Evolutionary conservation across 2,888 invertebrate species (phyloP), one percentile per base, ranked within the genome.

Genomic region (Octodonta nipae): DNA sequence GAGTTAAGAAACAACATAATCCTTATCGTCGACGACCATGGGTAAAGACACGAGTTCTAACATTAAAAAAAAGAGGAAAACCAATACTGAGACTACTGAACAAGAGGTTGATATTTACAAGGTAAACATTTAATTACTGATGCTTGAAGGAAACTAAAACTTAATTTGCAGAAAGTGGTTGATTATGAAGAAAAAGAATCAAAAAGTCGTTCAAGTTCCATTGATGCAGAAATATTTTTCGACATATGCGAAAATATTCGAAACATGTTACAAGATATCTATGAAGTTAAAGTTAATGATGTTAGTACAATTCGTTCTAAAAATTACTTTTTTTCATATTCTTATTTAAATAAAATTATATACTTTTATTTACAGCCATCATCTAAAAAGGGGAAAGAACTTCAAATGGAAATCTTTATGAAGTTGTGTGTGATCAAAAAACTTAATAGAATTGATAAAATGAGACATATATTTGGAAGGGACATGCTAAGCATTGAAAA

Each of bases 381-480:
- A 6, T 30, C 22, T 2, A 41, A 34, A 11, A 30, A 30, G 16
- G 22, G 13, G 15, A 33, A 32, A 35, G 40, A 42, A 5, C 27
- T 40, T 1, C 38, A 38, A 28, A 37, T 78, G 32, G 75, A 83
- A 48, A 81, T 80, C 1, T 78, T 81, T 0, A 60, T 89, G 32
- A 70, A 77, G 49, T 74, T 88, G 50, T 78, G 88, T n/a, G 69
- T 80, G 32, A 61, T 92, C 30, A 91, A 89, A 54, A 91, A 89
- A 59, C 61, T 92, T 1, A 93, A 93, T 60, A 72, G 92, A 12
- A 66, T 89, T 49, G 88, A 89, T 51, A 92, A 93, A 61, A 79
- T 89, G 30, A 73, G 86, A 2, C 81, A 86, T 20, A 79, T 86
- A 49, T 73, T 78, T 38, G 79, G 84, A 0, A 69, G 88, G 30